Percentiles rank a stretch among this genome's conserved stretches.
Evolutionary conservation across 2,888 invertebrate genomes (phyloP).

Genomic region (Drosophila acutilabella): DNA sequence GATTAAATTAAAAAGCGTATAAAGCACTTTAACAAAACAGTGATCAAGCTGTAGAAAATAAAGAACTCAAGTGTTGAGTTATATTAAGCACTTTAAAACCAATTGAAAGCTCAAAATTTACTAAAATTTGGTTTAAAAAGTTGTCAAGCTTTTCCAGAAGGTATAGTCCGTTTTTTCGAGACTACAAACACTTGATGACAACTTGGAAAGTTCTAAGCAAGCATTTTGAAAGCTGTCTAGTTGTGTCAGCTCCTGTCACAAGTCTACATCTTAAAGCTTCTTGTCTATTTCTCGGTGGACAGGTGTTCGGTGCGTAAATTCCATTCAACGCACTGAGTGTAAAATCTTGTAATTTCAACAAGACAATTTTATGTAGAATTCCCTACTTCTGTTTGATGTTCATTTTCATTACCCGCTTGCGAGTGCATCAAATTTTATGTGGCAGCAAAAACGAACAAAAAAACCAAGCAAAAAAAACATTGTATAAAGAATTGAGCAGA

Average conservation of each 20-base stretch:
- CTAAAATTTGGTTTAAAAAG: no score
- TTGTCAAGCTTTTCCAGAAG: no score
- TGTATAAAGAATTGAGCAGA: conserved; percentile 9
- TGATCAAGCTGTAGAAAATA: no score
- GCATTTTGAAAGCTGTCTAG: background rate
- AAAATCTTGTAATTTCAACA: conserved; percentile 54
- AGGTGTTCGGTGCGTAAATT: conserved; percentile 45
- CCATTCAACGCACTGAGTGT: conserved; percentile 38
- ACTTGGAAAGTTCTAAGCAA: background rate
- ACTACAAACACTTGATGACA: background rate
- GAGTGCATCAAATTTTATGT: conserved; percentile 56
- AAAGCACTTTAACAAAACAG: no score
- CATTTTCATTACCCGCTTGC: conserved; percentile 45
- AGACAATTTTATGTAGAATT: conserved; percentile 39
- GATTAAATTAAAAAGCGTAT: background rate
- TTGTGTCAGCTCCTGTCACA: conserved; percentile 9
- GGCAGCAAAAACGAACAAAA: background rate
- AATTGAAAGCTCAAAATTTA: background rate
- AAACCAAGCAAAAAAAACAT: conserved; percentile 23
- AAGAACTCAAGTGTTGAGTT: background rate
- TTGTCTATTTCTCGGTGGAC: conserved; percentile 22
- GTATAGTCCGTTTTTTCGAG: no score
- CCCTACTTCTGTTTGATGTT: conserved; percentile 46
- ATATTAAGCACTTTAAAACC: background rate
- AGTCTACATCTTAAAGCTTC: background rate